Evolutionary conservation across 2,888 invertebrate species (phyloP).

Genomic region (Leuctra nigra): DNA sequence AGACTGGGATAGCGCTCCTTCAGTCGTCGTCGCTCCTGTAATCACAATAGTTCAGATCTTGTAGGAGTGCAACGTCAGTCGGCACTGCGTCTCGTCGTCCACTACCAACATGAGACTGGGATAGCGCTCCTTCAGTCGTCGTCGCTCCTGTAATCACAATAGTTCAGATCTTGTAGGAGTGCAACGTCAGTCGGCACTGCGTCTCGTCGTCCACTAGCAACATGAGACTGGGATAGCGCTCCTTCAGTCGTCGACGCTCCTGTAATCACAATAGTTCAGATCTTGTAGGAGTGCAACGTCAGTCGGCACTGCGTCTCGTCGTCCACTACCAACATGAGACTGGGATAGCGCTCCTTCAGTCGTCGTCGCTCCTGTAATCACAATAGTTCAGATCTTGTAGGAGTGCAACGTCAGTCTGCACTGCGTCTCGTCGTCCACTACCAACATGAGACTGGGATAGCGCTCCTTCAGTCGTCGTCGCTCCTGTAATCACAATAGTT

Average conservation of each 20-base stretch:
- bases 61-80: constrained; percentile 73
- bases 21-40: constrained; percentile 72
- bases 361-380: constrained; percentile 26
- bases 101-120: constrained; percentile 69
- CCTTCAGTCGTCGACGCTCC: constrained; percentile 77
- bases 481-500: constrained; percentile 30
- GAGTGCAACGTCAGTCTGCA: constrained; percentile 45
- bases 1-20: constrained; percentile 79
- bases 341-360: constrained; percentile 71
- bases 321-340: constrained; percentile 60
- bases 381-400: too few relatives aligned
- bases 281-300: constrained; percentile 61
- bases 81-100: constrained; percentile 68
- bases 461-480: constrained; percentile 52
- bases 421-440: constrained; percentile 59
- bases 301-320: constrained; percentile 50
- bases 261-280: too few relatives aligned
- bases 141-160: constrained; percentile 64
- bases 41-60: too few relatives aligned
- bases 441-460: constrained; percentile 70
- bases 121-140: constrained; percentile 75
- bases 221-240: constrained; percentile 75
- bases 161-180: constrained; percentile 81
- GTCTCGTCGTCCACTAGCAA: constrained; percentile 64
- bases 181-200: constrained; percentile 70